Percentiles rank a stretch among this genome's conserved stretches.
These are phyloP conservation scores for Lanius ludovicianus DNA, from an alignment of 2,113 vertebrate genomes.

Conservation along the genomic window DNA sequence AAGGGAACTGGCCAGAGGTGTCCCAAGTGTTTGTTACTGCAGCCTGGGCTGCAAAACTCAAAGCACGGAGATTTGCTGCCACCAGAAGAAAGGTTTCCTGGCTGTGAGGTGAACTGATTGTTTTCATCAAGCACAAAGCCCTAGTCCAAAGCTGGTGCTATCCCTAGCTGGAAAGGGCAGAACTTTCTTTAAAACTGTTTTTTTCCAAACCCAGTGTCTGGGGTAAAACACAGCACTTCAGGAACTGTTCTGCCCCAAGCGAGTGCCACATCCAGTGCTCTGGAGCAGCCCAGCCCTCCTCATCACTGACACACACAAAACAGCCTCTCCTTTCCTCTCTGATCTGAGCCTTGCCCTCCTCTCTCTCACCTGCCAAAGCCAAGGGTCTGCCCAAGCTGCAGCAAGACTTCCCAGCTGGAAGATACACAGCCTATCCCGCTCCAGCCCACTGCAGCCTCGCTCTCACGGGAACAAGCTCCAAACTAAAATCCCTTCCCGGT, in stretches of 20 bases:
- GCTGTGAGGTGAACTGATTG: not conserved
- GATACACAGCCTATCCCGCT: accelerated
- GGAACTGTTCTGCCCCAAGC: not conserved
- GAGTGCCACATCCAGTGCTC: not conserved
- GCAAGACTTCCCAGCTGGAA: not conserved
- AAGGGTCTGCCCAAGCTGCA: not conserved
- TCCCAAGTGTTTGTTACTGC: not conserved
- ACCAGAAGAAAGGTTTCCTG: not conserved
- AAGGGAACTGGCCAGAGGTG: not conserved
- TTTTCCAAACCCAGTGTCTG: not conserved
- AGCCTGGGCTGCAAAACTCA: not conserved
- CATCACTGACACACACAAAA: not conserved
- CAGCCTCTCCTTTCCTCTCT: not conserved
- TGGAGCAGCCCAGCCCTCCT: not conserved
- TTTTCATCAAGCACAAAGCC: not conserved
- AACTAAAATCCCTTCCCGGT: not conserved
- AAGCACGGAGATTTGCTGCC: not conserved
- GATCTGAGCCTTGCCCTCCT: not conserved
- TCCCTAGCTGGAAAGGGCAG: not conserved
- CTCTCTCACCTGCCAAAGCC: not conserved
- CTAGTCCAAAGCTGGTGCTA: not conserved
- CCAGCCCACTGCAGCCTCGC: not conserved
- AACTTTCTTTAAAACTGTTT: not conserved
- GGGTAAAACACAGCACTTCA: not conserved
- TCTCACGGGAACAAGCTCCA: not conserved